These are phyloP conservation scores for Pseudococcus longispinus DNA, from an alignment of 2,888 invertebrate genomes.

Conservation along the genomic window DNA sequence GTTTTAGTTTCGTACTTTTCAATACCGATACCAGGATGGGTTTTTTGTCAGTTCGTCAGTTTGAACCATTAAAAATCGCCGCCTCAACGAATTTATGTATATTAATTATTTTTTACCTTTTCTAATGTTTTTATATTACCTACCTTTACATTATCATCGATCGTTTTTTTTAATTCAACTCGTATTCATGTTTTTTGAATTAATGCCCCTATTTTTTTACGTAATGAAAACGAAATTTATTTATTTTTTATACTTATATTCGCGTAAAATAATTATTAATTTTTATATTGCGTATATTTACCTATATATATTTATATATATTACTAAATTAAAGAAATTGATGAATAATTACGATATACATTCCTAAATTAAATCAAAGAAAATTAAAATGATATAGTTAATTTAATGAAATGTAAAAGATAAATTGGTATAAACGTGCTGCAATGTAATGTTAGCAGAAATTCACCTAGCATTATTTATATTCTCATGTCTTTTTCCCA, in stretches of 20 bases:
- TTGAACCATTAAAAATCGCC: background rate
- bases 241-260: conserved; percentile 42
- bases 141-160: background rate
- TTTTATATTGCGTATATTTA: conserved; percentile 1
- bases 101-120: conserved; percentile 33
- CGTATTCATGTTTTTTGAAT: background rate
- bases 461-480: background rate
- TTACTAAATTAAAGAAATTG: conserved; percentile 11
- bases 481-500: background rate
- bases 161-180: background rate
- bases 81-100: conserved; percentile 43
- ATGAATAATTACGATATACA: conserved; percentile 36
- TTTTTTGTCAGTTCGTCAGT: background rate
- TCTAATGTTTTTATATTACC: conserved; percentile 12
- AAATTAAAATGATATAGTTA: background rate
- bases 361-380: conserved; percentile 25
- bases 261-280: conserved; percentile 36
- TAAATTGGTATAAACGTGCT: background rate
- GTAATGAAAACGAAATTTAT: conserved; percentile 35
- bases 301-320: background rate
- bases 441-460: background rate
- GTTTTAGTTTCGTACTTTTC: background rate
- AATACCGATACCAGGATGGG: background rate
- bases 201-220: conserved; percentile 30
- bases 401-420: background rate